These are phyloP conservation scores for Emys orbicularis DNA, from an alignment of 2,797 vertebrate genomes.

Conservation along the genomic window DNA sequence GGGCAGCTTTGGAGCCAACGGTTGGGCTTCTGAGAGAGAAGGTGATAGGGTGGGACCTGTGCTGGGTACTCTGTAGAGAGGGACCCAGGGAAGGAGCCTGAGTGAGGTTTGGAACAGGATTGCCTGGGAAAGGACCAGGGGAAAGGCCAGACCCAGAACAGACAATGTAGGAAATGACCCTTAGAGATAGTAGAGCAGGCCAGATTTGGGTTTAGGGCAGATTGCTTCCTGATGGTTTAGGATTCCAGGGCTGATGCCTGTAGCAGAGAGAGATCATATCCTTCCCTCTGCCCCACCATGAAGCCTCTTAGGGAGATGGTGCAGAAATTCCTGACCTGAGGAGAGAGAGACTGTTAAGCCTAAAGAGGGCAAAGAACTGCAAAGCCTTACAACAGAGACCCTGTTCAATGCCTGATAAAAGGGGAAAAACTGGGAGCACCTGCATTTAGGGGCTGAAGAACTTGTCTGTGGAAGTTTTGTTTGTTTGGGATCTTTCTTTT, in stretches of 20 bases:
- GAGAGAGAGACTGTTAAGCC: neutral
- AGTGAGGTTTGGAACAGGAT: neutral
- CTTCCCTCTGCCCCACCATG: neutral
- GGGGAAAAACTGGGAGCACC: neutral
- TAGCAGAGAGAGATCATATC: neutral
- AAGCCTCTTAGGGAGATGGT: neutral
- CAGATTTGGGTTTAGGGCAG: neutral
- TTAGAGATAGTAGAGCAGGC: neutral
- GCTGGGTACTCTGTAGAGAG: neutral
- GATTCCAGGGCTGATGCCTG: neutral
- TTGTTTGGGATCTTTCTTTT: neutral
- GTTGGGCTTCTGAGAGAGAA: neutral
- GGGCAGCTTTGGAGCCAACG: neutral
- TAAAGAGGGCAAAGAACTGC: neutral
- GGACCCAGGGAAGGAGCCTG: neutral
- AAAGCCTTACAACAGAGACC: neutral
- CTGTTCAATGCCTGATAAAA: neutral
- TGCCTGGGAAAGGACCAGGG: neutral
- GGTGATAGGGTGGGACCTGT: rapidly evolving
- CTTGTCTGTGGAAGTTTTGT: neutral
- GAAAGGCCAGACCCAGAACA: neutral
- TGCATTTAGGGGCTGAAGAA: neutral
- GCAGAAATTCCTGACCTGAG: neutral
- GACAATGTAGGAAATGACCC: neutral
- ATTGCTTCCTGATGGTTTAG: neutral